Base-by-base conservation (phyloP, 2,797 vertebrate genomes). In the Hoplostethus mediterraneus region DNA sequence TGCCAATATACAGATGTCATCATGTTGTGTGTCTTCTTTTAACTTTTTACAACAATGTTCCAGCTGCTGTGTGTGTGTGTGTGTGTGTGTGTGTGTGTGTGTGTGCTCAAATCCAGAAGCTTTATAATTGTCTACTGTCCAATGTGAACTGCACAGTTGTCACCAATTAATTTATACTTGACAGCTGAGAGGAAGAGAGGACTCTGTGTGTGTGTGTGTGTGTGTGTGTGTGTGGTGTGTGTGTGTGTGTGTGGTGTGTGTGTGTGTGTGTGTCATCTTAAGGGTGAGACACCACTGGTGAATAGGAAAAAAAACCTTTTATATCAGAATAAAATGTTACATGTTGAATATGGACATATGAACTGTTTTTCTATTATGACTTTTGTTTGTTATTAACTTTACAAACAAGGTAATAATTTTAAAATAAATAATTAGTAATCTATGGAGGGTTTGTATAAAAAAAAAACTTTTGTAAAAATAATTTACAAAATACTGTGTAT, bases 41-140 rank as follows among this genome's bases (percentile, higher is more conserved):
- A 55, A 10, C 38, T 45, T 21, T 44, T 36, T 44, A 55, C 68
- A 71, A 59, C 49, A 44, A 31, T 40, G 44, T 48, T 36, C 65
- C 55, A 67, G 65, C 55, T 67, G 65, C 65, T 59, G 48, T 45
- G 31, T 51, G 48, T 21, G 17, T 21, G 48, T 51, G 17, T 51
- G 48, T 45, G 14, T 45, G 59, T 55, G 49, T 54, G 30, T 56
- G 54, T 58, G 54, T 48, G 30, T 53, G 16, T 61, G 47, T 42
- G 11, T 42, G 58, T 54, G 49, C 21, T 40, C 38, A 40, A 8
- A 40, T 40, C 38, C 54, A 56, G 17, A 60, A 13, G 31, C 25
- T 69, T 52, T 69, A 47, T 71, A 54, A 71, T 56, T 60, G 36
- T 69, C 47, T 57, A 51, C 59, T 69, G 51, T 60, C 48, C 56